Conservation (phyloP, 2,888 invertebrate species). For the Microdon myrmicae region DNA sequence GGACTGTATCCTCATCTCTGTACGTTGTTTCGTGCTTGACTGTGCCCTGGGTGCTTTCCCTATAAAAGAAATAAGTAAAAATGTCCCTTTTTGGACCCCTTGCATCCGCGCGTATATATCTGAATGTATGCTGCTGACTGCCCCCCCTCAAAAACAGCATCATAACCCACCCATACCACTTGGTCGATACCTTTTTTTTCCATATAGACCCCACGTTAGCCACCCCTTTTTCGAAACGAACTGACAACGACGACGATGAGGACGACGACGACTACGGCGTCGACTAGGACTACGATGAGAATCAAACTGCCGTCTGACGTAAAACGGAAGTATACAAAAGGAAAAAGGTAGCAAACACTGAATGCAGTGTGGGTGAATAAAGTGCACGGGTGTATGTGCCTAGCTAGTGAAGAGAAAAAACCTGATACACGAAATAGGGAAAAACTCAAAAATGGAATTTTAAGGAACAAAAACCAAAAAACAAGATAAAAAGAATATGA, state of each 20-base stretch:
- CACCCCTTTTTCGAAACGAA: constrained; percentile 5
- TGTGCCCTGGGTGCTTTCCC: constrained; percentile 13
- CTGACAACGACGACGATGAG: constrained; percentile 18
- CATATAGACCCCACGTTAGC: constrained; percentile 12
- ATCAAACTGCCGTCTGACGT: constrained; percentile 51
- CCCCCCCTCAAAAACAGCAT: constrained; percentile 41
- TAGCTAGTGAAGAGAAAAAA: constrained; percentile 17
- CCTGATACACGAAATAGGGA: constrained; percentile 39
- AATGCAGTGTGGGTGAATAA: constrained; percentile 19
- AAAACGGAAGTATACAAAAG: constrained; percentile 40
- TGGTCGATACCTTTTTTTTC: constrained; percentile 18
- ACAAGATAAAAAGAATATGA: too few species aligned
- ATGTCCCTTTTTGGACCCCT: constrained; percentile 9
- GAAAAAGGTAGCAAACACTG: constrained; percentile 11
- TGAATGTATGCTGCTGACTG: constrained; percentile 23
- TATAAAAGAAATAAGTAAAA: constrained; percentile 18
- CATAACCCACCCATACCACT: constrained; percentile 22
- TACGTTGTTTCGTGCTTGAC: constrained; percentile 8
- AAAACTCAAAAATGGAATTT: constrained; percentile 49
- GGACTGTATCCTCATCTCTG: constrained; percentile 9
- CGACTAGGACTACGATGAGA: constrained; percentile 15
- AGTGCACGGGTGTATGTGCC: constrained; percentile 17
- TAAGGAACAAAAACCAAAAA: too few species aligned
- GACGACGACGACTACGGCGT: constrained; percentile 7
- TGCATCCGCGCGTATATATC: neutral